Base-by-base conservation (phyloP, 1,140 invertebrate species). In the Cardiocondyla obscurior region DNA sequence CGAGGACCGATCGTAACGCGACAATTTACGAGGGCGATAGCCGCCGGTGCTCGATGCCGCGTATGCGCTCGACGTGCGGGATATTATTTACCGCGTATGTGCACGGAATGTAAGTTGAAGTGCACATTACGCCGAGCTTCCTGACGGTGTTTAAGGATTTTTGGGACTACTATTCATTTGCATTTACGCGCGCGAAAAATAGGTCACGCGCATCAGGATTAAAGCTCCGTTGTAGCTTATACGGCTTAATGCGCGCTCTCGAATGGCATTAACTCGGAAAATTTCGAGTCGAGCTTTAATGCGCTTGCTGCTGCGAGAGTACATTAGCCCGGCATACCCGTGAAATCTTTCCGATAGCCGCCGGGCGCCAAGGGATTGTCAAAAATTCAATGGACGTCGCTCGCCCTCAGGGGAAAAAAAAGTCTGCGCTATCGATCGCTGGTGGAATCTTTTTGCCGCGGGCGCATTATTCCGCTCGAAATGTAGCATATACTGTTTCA, bases 211-310 rank as follows among this genome's bases (percentile, higher is more conserved):
- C 19, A 39, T 16, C 5, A 73, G 33, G 33, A 60, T 73, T 73
- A 58, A 73, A 58, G 70, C 70, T 42, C 14, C 16, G 53, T 39
- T 33, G 30, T 62, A 42, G 58, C 46, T 53, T 62, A 62, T 22
- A n/a, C 22, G 55, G 46, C 36, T 58, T 73, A 73, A 58, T 58
- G 10, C 22, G 12, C 33, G 33, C 33, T 73, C 33, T 73, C 33
- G 36, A 77, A 83, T 77, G 46, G 36, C 76, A 64, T 83, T 77
- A 77, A 30, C 22, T 76, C 19, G 74, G 49, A 14, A 81, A 83
- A 79, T 79, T 81, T 67, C n/a, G 46, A 53, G 19, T 58, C 57
- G 55, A 67, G 57, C 25, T 74, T 6, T 49, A 64, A 76, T 44
- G 28, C 22, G 16, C n/a, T 30, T 7, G 3, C 8, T 19, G 19